These are phyloP conservation scores for Aspidoscelis tigris DNA, from an alignment of 2,113 vertebrate species.

Conservation along the genomic window DNA sequence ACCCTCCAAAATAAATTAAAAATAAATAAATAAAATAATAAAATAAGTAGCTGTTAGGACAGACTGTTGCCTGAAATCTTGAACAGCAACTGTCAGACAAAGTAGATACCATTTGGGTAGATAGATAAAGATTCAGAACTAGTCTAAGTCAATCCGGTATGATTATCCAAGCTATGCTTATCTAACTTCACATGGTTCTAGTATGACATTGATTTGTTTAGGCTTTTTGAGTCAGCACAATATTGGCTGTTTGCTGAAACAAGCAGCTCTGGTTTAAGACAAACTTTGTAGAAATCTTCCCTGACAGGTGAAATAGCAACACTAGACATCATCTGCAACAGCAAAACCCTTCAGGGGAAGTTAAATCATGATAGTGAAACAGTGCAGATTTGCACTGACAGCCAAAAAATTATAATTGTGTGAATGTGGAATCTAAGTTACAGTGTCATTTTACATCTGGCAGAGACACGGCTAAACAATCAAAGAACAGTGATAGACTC, in stretches of 20 bases:
- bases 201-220: constrained; percentile 1
- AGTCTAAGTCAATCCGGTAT: not conserved
- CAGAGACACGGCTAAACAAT: constrained; percentile 6
- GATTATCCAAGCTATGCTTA: not conserved
- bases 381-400: not conserved
- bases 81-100: not conserved
- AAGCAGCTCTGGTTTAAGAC: constrained; percentile 10
- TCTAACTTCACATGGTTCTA: constrained; percentile 1
- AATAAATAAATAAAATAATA: too few relatives aligned
- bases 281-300: constrained; percentile 21
- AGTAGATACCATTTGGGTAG: not conserved
- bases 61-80: not conserved
- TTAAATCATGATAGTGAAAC: not conserved
- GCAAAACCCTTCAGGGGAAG: not conserved
- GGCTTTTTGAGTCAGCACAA: not conserved
- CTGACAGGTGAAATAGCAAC: not conserved
- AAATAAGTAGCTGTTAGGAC: not conserved
- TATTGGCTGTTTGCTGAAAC: constrained; percentile 1
- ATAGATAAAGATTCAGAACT: not conserved
- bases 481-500: not conserved
- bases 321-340: not conserved
- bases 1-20: not conserved
- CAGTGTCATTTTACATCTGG: not conserved
- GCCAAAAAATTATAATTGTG: not conserved
- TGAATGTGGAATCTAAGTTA: not conserved